Evolutionary conservation across 2,797 vertebrate genomes (phyloP).

Genomic region (Poeciliopsis infans): DNA sequence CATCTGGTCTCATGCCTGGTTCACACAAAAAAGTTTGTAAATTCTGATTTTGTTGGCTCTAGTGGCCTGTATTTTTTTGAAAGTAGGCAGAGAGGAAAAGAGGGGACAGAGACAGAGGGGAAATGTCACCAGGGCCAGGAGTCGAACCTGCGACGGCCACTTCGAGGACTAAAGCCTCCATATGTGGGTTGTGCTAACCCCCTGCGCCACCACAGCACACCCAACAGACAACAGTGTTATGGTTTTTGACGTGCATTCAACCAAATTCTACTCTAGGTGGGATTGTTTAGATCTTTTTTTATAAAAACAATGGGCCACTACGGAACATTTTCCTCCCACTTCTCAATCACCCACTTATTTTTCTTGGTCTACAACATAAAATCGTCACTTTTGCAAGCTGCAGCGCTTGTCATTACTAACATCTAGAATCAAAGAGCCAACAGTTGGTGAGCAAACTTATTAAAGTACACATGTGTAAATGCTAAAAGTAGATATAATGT

Average conservation of each 20-base stretch:
- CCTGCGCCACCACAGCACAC: too few relatives aligned
- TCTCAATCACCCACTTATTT: neutral
- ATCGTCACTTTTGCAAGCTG: neutral
- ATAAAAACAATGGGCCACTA: neutral
- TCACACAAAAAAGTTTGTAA: too few relatives aligned
- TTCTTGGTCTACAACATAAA: neutral
- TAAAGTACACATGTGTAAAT: neutral
- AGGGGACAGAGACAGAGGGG: too few relatives aligned
- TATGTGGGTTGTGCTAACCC: too few relatives aligned
- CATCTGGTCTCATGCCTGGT: neutral
- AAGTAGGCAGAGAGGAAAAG: too few relatives aligned
- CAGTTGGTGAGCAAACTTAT: neutral
- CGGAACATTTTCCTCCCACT: neutral
- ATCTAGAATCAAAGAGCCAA: neutral
- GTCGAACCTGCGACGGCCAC: too few relatives aligned
- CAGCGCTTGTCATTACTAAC: neutral
- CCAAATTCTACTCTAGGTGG: neutral
- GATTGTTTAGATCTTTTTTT: neutral
- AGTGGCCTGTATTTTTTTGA: too few relatives aligned
- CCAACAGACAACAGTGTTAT: neutral
- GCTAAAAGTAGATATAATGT: neutral
- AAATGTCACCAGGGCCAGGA: too few relatives aligned
- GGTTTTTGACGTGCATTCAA: neutral
- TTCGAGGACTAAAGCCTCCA: too few relatives aligned
- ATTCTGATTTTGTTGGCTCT: too few relatives aligned